Evolutionary conservation across 2,888 invertebrate genomes (phyloP).

Genomic region (Sinhomidia bicolor): DNA sequence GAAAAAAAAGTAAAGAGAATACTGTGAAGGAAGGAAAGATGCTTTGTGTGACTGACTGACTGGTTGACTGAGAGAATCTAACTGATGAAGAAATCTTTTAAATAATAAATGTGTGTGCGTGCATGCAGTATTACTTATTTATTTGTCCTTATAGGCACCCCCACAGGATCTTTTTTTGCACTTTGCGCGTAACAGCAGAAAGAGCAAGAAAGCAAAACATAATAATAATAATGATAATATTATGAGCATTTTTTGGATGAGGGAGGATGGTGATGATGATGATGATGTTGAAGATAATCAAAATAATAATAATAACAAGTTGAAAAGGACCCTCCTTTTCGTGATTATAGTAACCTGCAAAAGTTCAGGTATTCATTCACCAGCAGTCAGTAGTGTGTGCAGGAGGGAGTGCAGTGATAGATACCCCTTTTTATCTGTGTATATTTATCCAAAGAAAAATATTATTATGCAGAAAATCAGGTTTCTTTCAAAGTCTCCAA

Average conservation of each 20-base stretch:
- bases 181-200: not conserved
- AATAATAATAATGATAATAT: too few relatives aligned
- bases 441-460: slow-evolving; percentile 38
- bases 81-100: slow-evolving; percentile 32
- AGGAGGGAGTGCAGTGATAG: not conserved
- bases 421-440: slow-evolving; percentile 3
- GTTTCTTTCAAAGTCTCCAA: slow-evolving; percentile 65
- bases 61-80: too few relatives aligned
- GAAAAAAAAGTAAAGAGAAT: not conserved
- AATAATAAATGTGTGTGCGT: slow-evolving; percentile 39
- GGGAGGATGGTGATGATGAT: not conserved
- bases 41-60: too few relatives aligned
- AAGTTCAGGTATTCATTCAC: slow-evolving; percentile 1
- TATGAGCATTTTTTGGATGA: not conserved
- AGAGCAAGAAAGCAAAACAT: not conserved
- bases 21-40: not conserved
- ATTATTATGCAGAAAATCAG: slow-evolving; percentile 62
- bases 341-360: slow-evolving; percentile 39
- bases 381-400: too few relatives aligned
- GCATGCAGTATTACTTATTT: slow-evolving; percentile 12
- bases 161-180: too few relatives aligned
- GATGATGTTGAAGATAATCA: slow-evolving; percentile 23
- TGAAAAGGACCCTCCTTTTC: slow-evolving; percentile 63
- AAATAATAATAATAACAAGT: slow-evolving; percentile 22
- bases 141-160: not conserved